A percentile compares a stretch with the other conserved stretches of the same genome.
These are phyloP conservation scores for Pyxicephalus adspersus DNA, from an alignment of 2,113 vertebrate species.

Conservation along the genomic window DNA sequence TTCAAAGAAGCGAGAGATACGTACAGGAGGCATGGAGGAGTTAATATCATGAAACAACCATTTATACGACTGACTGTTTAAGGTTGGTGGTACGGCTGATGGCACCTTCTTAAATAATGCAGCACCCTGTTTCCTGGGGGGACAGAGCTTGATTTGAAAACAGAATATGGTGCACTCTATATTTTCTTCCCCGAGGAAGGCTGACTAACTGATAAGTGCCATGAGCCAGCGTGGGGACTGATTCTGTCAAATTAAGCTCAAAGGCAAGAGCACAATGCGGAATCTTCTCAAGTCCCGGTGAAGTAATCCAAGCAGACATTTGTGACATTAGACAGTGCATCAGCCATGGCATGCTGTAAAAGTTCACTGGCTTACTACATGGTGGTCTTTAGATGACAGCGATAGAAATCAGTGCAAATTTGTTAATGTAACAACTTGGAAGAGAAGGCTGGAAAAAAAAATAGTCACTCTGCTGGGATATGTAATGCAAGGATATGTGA, in stretches of 20 bases:
- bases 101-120: conserved; percentile 82
- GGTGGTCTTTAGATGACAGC: conserved; percentile 81
- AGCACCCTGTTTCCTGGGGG: conserved; percentile 72
- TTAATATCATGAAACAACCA: conserved; percentile 70
- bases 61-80: conserved; percentile 78
- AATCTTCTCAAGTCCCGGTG: conserved; percentile 74
- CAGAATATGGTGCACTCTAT: conserved; percentile 82
- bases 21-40: conserved; percentile 62
- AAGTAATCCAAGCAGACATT: conserved; percentile 84
- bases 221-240: conserved; percentile 78
- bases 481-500: conserved; percentile 67
- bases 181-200: conserved; percentile 76
- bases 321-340: conserved; percentile 88
- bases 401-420: conserved; percentile 80
- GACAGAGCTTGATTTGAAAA: conserved; percentile 78
- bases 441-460: conserved; percentile 75
- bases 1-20: not conserved
- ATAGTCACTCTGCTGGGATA: conserved; percentile 71
- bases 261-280: conserved; percentile 75
- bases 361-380: conserved; percentile 75
- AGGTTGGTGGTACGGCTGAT: conserved; percentile 74
- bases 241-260: conserved; percentile 84
- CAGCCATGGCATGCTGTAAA: conserved; percentile 74
- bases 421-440: conserved; percentile 85
- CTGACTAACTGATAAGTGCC: conserved; percentile 86